phyloP scores from a whole-genome alignment of 2,797 vertebrate species.

The Arctocebus calabarensis region DNA sequence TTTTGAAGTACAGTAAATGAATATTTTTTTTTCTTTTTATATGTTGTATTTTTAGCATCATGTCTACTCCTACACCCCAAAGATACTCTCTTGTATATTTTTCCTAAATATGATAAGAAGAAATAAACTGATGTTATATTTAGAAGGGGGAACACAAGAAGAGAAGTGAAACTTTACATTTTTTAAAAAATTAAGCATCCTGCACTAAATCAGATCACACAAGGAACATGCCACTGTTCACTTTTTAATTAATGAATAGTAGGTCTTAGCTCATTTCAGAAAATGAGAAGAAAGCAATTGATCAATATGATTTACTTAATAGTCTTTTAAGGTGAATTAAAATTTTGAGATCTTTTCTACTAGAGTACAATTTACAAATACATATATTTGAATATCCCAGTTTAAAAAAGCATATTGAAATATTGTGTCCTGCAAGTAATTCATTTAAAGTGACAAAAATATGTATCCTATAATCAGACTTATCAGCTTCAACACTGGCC shows the following conservation, averaged over 20 bases:
- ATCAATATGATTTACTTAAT: background rate
- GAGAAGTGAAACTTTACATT: background rate
- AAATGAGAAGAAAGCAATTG: background rate
- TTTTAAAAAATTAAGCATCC: background rate
- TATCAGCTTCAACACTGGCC: background rate
- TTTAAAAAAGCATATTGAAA: background rate
- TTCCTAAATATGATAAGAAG: background rate
- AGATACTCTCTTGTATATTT: background rate
- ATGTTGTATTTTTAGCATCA: background rate
- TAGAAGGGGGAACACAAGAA: background rate
- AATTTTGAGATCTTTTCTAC: background rate
- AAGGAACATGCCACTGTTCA: background rate
- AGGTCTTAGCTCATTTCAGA: background rate
- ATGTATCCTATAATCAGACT: background rate
- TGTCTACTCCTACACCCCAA: background rate
- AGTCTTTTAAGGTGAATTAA: background rate
- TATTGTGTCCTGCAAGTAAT: background rate
- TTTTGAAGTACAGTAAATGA: background rate
- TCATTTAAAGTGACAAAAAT: background rate
- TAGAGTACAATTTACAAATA: background rate
- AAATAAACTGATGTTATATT: background rate
- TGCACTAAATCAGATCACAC: background rate
- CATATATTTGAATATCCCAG: background rate
- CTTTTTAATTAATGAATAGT: background rate
- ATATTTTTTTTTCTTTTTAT: background rate